Base-by-base conservation (phyloP, 2,113 vertebrate species). In the Silurus asotus region DNA sequence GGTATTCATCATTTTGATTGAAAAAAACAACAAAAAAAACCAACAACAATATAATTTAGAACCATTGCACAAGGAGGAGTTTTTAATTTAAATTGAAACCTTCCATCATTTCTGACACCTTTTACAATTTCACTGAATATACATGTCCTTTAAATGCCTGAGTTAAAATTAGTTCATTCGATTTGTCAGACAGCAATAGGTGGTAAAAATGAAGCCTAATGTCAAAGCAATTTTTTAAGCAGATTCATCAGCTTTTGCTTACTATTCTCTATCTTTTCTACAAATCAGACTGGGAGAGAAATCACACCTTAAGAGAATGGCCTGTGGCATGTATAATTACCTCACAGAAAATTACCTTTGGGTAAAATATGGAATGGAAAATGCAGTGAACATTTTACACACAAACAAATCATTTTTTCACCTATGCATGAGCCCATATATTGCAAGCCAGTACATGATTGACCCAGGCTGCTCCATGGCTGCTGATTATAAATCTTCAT, bases 401-500 rank as follows among this genome's bases (percentile, higher is more conserved):
- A 74, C 8, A 65, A 64, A 79, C 48, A 51, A 81, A 83, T 86
- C 65, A n/a, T 86, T 65, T 17, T 80, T 74, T 56, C 49, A 85
- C 20, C 84, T 85, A 56, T 56, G 72, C 59, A 75, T 74, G 19
- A 67, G 23, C 25, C 45, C 75, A 45, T 48, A 62, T 53, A 79
- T 55, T 74, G 59, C 25, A 84, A 67, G 56, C 25, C 15, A 20
- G 58, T 45, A 55, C 61, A 72, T 62, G 49, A 83, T 51, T 74
- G 84, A 69, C 69, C 81, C 58, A n/a, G 53, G 4, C 49, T 70
- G 81, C 53, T 83, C 74, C 5, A 20, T 78, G 23, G 25, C 67
- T 82, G 59, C 81, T 87, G 87, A 88, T 87, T 89, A 88, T 70
- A 89, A 90, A 88, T 91, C 86, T 81, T 25, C 84, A 82, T 89